Evolutionary conservation across 2,113 vertebrate genomes (phyloP).

Genomic region (Aplodontia rufa): DNA sequence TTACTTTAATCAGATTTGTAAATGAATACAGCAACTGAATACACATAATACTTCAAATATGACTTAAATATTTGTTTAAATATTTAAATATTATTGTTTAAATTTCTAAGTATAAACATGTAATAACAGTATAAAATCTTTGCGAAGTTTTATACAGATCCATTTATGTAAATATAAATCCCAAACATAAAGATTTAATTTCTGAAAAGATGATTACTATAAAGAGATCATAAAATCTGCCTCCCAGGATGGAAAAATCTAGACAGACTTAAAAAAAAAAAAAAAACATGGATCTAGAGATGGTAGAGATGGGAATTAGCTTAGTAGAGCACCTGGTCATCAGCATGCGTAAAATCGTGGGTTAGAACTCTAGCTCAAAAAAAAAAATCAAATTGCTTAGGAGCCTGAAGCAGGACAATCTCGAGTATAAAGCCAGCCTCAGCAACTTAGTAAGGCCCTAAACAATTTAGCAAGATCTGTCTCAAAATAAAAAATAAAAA

Average conservation of each 20-base stretch:
- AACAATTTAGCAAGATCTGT: too few species aligned
- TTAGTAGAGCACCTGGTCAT: neutral
- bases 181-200: conserved; percentile 45
- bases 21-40: neutral
- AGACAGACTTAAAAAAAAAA: conserved; percentile 12
- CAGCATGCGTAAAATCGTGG: neutral
- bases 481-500: too few species aligned
- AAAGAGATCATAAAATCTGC: neutral
- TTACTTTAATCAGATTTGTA: neutral
- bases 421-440: too few species aligned
- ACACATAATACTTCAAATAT: neutral
- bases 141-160: conserved; percentile 18
- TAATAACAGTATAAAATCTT: neutral
- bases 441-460: too few species aligned
- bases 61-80: neutral
- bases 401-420: too few species aligned
- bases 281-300: too few species aligned
- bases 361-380: too few species aligned
- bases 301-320: too few species aligned
- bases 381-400: too few species aligned
- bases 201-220: neutral
- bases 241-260: conserved; percentile 38
- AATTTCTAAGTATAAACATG: neutral
- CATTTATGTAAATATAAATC: conserved; percentile 46
- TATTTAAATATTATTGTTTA: too few species aligned